Base-by-base conservation (phyloP, 2,797 vertebrate genomes). In the Microtus obscurus region DNA sequence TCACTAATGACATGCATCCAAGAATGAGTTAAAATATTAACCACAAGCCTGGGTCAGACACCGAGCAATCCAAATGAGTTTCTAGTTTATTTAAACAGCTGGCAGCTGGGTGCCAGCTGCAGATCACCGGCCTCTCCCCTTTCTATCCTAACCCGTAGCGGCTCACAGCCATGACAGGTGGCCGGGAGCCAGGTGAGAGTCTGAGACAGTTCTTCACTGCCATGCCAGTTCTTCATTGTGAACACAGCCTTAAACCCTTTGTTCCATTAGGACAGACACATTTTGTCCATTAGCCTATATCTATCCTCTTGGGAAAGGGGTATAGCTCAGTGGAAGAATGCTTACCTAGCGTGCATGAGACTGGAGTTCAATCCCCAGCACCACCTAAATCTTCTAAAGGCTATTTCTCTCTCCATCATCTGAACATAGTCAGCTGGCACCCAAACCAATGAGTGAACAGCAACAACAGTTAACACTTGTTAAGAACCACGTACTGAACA, bases 11-110 rank as follows among this genome's bases (percentile, higher is more conserved):
- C 37, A n/a, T 2, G 23, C 7, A 63, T 86, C 63, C 87, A 37
- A 79, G 48, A 86, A 81, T 31, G 81, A 40, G 74, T 81, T 86
- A 89, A 87, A 94, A 78, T 59, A 37, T 61, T 86, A 83, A 86
- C 77, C 31, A 59, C 67, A 69, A 76, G 65, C 76, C 13, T 19
- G 74, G 25, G 83, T 43, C 29, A 34, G 51, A 82, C 80, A 81
- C 9, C 34, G 43, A 61, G 61, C 74, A 34, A 73, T 73, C 51
- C 56, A 89, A 85, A 82, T 14, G 23, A 43, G 23, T 16, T 23
- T 71, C 34, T 59, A 27, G 69, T n/a, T 82, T 78, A 81, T 34
- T 86, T 74, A 78, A 90, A 86, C 0, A 90, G 43, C 43, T 2
- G 77, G 45, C 56, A 81, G 73, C 0, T 59, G 5, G 7, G 5